Percentiles rank a stretch among this genome's conserved stretches.
phyloP scores from a whole-genome alignment of 2,797 vertebrate species.

The Trachurus trachurus region DNA sequence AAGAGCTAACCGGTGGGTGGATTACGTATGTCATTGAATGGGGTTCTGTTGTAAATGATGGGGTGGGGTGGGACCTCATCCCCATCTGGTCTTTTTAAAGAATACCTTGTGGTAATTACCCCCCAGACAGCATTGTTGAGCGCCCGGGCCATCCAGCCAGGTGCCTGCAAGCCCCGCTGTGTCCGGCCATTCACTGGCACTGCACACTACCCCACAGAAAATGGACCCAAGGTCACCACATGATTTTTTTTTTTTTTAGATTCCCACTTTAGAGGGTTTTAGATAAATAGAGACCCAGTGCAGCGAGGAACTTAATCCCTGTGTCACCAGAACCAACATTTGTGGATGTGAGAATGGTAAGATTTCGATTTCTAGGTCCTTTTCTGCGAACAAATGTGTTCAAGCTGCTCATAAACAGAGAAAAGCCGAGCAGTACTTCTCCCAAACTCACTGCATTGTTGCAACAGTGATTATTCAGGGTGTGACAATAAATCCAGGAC shows the following conservation, averaged over 20 bases:
- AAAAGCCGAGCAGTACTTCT: background rate
- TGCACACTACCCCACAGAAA: constrained; percentile 87
- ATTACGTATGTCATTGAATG: constrained; percentile 99
- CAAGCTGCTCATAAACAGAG: background rate
- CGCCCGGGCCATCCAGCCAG: constrained; percentile 93
- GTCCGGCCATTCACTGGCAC: constrained; percentile 92
- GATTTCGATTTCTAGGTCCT: background rate
- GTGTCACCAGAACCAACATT: background rate
- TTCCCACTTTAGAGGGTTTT: constrained; percentile 83
- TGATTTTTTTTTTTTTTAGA: constrained; percentile 86
- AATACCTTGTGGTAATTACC: constrained; percentile 99
- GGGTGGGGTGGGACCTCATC: constrained; percentile 85
- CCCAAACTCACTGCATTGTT: background rate
- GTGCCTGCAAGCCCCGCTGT: constrained; percentile 96
- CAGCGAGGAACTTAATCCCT: background rate
- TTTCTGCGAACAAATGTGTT: constrained; percentile 9
- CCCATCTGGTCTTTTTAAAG: constrained; percentile 99
- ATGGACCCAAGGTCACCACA: constrained; percentile 92
- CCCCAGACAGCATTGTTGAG: constrained; percentile 97
- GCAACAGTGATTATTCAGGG: constrained; percentile 61
- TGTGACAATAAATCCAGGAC: constrained; percentile 45
- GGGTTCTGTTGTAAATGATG: constrained; percentile 99
- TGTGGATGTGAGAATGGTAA: background rate
- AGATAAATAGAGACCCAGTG: constrained; percentile 85
- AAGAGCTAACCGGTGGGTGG: constrained; percentile 98